These are phyloP conservation scores for Hiodon alosoides DNA, from an alignment of 2,113 vertebrate species.

Conservation along the genomic window DNA sequence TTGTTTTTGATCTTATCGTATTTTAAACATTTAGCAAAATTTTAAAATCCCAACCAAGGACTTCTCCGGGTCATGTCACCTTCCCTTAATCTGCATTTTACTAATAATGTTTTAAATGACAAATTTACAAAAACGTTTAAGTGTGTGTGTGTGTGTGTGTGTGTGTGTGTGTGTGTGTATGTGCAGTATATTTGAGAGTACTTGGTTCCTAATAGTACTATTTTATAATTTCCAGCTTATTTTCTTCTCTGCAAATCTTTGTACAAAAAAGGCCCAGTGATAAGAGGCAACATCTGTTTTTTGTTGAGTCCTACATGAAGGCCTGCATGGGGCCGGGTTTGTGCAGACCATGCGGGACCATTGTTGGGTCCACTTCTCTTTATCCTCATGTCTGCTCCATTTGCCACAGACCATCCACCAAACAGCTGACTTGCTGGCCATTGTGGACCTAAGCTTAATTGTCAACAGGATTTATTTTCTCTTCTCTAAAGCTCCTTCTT, in stretches of 20 bases:
- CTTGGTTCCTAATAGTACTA: conserved; percentile 13
- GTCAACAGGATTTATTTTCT: conserved; percentile 51
- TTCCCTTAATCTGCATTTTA: no score
- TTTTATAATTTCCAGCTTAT: conserved; percentile 25
- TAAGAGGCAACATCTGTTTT: conserved; percentile 95
- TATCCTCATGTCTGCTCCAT: conserved; percentile 67
- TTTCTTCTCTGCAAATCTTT: conserved; percentile 72
- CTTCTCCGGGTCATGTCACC: no score
- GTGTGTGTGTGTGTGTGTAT: conserved; percentile 17
- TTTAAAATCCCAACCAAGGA: no score
- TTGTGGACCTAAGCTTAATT: conserved; percentile 65
- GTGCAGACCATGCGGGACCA: conserved; percentile 61
- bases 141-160: conserved; percentile 17
- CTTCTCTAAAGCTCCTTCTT: conserved; percentile 40
- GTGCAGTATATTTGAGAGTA: conserved; percentile 18
- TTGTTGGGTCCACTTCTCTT: conserved; percentile 68
- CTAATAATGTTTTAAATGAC: no score
- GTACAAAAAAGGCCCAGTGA: conserved; percentile 53
- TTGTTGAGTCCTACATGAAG: conserved; percentile 71
- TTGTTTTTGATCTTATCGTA: no score
- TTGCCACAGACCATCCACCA: conserved; percentile 69
- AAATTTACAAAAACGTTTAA: no score
- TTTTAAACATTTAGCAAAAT: no score
- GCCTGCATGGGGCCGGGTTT: conserved; percentile 70
- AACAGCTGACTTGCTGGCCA: conserved; percentile 75